Percentiles rank a stretch among this genome's conserved stretches.
These are phyloP conservation scores for Melikaiella ostensackeni DNA, from an alignment of 2,888 invertebrate genomes.

Conservation along the genomic window DNA sequence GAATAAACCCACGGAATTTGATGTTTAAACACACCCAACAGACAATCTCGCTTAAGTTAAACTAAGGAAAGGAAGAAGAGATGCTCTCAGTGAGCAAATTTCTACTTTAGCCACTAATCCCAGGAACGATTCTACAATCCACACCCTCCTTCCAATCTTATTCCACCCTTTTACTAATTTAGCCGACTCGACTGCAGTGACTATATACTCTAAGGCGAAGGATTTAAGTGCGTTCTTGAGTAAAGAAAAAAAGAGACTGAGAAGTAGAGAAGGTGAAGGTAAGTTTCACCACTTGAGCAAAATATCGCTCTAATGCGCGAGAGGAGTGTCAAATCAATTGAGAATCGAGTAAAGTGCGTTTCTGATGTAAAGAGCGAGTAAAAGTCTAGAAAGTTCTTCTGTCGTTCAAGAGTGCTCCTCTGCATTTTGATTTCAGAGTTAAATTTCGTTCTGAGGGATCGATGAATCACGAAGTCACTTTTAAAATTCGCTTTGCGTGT, in stretches of 20 bases:
- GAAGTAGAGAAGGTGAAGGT: not conserved
- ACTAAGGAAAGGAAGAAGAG: constrained; percentile 15
- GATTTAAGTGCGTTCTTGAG: not conserved
- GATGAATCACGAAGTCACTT: constrained; percentile 16
- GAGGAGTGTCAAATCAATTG: constrained; percentile 33
- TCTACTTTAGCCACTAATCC: constrained; percentile 3
- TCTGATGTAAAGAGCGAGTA: constrained; percentile 30
- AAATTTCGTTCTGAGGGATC: constrained; percentile 24
- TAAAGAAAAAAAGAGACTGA: not conserved
- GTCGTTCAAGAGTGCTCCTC: constrained; percentile 6
- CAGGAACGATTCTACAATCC: not conserved
- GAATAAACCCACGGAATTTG: constrained; percentile 10
- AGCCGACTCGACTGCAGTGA: not conserved
- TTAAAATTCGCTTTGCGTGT: constrained; percentile 26
- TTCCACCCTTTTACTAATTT: constrained; percentile 4
- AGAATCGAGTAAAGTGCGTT: constrained; percentile 37
- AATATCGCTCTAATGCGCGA: constrained; percentile 32
- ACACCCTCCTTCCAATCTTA: constrained; percentile 10
- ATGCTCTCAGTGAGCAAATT: constrained; percentile 2
- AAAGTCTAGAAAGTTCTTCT: constrained; percentile 30
- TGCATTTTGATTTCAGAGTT: constrained; percentile 35
- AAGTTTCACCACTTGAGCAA: not conserved
- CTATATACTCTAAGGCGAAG: not conserved
- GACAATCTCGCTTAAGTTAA: constrained; percentile 9
- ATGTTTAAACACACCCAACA: constrained; percentile 7